Evolutionary conservation across 2,888 invertebrate genomes (phyloP), one percentile per base, ranked within the genome.

Genomic region (Acronicta aceris): DNA sequence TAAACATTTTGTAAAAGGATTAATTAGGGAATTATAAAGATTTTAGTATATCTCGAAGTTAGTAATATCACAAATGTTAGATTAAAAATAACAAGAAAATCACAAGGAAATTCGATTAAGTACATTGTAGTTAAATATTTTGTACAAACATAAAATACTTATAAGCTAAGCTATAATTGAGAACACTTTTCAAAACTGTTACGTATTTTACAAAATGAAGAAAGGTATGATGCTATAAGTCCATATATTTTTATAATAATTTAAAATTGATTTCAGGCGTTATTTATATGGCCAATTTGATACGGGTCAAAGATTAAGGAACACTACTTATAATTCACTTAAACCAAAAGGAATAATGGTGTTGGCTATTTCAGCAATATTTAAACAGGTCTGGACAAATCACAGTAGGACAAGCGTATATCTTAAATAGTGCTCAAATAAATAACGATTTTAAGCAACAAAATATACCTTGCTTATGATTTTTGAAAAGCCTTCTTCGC

Each of bases 31-130:
- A 61, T 55, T 49, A 59, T 46, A 68, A 67, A 63, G 33, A 2
- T 65, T 64, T 64, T 66, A 66, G 59, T 55, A 58, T 27, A 33
- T 43, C 59, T 78, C 60, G 48, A 58, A 38, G 56, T 75, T 80
- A n/a, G n/a, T n/a, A 76, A 73, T 80, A 81, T 81, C 78, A 81
- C 82, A 81, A 74, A 71, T 65, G 58, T 71, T 74, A 76, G 63
- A 49, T 60, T 50, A 65, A 65, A 36, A 69, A 57, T 27, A 74
- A 55, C 65, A 65, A 54, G 45, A 49, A 61, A 71, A 70, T 65
- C 66, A 66, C 61, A 72, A 13, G 36, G 12, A 13, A 63, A 61
- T 72, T 68, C 47, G 62, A 76, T 76, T 74, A 79, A 76, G 72
- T 76, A 79, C 70, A 71, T 58, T 56, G 25, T 52, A 47, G 71